Conservation (phyloP, 2,113 vertebrate genomes). For the Danionella cerebrum region DNA sequence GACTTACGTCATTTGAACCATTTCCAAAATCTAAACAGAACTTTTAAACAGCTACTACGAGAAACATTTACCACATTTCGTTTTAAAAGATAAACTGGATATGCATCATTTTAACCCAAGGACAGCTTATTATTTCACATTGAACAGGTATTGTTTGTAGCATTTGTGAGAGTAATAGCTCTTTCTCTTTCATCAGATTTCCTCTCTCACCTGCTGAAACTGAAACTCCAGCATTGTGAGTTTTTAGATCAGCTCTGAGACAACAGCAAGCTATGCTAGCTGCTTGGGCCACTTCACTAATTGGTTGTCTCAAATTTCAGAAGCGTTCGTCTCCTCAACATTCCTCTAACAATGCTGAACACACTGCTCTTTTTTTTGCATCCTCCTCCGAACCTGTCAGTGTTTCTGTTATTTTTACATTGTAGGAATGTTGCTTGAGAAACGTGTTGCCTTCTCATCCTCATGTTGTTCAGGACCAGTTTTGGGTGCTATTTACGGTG, state of each 20-base stretch:
- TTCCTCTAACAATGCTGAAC: not conserved
- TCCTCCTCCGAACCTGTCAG: not conserved
- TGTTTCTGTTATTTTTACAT: slow-evolving; percentile 12
- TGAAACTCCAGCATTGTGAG: slow-evolving; percentile 2
- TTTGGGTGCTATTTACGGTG: not conserved
- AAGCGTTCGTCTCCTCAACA: not conserved
- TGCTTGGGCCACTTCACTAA: not conserved
- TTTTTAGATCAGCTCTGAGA: slow-evolving; percentile 2
- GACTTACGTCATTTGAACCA: too few relatives aligned
- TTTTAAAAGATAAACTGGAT: too few relatives aligned
- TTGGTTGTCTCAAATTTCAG: slow-evolving; percentile 4
- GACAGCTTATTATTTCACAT: slow-evolving; percentile 11
- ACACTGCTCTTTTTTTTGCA: not conserved
- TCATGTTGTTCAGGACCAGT: not conserved
- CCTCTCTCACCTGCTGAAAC: not conserved
- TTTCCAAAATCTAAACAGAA: too few relatives aligned
- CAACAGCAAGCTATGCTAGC: not conserved
- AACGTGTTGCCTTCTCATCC: not conserved
- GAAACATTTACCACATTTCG: too few relatives aligned
- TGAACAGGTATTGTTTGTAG: not conserved
- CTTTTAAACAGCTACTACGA: too few relatives aligned
- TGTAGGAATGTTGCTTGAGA: not conserved
- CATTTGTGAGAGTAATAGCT: not conserved
- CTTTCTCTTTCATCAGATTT: slow-evolving; percentile 3
- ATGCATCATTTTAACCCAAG: too few relatives aligned